Evolutionary conservation across 2,113 vertebrate species (phyloP).

Genomic region (Callopanchax toddi): DNA sequence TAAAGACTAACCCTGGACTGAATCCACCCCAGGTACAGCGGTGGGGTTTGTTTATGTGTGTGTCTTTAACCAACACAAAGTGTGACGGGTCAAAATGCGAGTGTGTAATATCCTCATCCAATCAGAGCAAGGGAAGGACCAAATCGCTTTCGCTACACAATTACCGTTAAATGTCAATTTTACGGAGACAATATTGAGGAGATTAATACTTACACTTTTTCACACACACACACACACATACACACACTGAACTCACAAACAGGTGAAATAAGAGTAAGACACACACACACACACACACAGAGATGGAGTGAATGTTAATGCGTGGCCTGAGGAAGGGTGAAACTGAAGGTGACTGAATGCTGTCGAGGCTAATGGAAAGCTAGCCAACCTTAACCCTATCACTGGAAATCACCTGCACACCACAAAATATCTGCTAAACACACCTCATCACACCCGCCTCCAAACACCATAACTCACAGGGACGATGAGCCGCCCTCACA

Average conservation of each 20-base stretch:
- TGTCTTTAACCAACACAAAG: slow-evolving; percentile 48
- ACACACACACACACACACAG: slow-evolving; percentile 27
- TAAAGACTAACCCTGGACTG: no score
- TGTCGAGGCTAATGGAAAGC: slow-evolving; percentile 73
- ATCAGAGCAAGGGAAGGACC: slow-evolving; percentile 79
- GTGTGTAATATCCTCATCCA: slow-evolving; percentile 79
- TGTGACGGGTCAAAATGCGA: slow-evolving; percentile 67
- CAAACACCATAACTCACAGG: slow-evolving; percentile 28
- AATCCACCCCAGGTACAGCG: slow-evolving; percentile 26
- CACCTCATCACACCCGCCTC: slow-evolving; percentile 16
- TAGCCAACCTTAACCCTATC: slow-evolving; percentile 66
- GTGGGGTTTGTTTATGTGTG: slow-evolving; percentile 69
- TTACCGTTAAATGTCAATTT: slow-evolving; percentile 96
- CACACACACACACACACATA: slow-evolving; percentile 6
- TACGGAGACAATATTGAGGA: slow-evolving; percentile 85
- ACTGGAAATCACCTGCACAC: slow-evolving; percentile 59
- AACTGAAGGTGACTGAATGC: slow-evolving; percentile 72
- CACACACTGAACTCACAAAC: slow-evolving; percentile 12
- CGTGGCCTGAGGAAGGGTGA: slow-evolving; percentile 72
- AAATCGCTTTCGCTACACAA: slow-evolving; percentile 83
- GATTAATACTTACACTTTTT: slow-evolving; percentile 78
- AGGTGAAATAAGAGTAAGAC: slow-evolving; percentile 31
- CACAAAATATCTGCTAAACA: slow-evolving; percentile 46
- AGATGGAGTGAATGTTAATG: slow-evolving; percentile 59
- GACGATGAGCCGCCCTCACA: slow-evolving; percentile 10